Evolutionary conservation across 2,888 invertebrate species (phyloP).

Genomic region (Rhagophthalmus giganteus): DNA sequence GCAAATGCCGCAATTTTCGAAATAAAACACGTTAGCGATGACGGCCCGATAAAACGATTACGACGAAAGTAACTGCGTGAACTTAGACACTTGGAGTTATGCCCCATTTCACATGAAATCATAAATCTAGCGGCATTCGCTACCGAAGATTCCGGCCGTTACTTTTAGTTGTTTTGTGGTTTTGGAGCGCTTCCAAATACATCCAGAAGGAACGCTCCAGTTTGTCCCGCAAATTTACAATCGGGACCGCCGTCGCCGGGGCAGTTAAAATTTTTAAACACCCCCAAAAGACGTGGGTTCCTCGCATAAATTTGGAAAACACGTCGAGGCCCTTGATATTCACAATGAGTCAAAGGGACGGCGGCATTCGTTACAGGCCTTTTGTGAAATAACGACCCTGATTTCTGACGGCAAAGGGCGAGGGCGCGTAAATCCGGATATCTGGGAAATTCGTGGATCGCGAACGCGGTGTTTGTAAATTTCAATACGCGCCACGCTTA

Average conservation of each 20-base stretch:
- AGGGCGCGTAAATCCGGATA: slow-evolving; percentile 14
- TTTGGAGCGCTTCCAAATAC: slow-evolving; percentile 37
- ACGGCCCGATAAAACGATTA: slow-evolving; percentile 20
- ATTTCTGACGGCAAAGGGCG: slow-evolving; percentile 7
- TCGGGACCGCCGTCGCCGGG: not conserved
- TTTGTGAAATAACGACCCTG: slow-evolving; percentile 11
- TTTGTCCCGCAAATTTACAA: slow-evolving; percentile 5
- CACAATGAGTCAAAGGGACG: not conserved
- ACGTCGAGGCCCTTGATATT: not conserved
- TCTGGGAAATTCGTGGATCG: slow-evolving; percentile 2
- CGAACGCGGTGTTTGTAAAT: not conserved
- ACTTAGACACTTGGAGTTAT: slow-evolving; percentile 33
- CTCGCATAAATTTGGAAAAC: not conserved
- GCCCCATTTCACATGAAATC: slow-evolving; percentile 38
- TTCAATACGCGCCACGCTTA: not conserved
- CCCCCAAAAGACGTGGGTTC: too few species aligned
- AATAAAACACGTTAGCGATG: too few species aligned
- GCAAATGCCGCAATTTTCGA: too few species aligned
- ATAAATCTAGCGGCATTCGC: slow-evolving; percentile 34
- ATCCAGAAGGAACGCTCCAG: slow-evolving; percentile 12
- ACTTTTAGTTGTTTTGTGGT: slow-evolving; percentile 35
- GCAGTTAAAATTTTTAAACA: slow-evolving; percentile 5
- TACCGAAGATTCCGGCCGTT: slow-evolving; percentile 32
- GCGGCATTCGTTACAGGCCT: slow-evolving; percentile 1
- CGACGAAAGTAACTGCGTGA: slow-evolving; percentile 26